These are phyloP conservation scores for Leguminivora glycinivorella DNA, from an alignment of 1,140 invertebrate species.

Conservation along the genomic window DNA sequence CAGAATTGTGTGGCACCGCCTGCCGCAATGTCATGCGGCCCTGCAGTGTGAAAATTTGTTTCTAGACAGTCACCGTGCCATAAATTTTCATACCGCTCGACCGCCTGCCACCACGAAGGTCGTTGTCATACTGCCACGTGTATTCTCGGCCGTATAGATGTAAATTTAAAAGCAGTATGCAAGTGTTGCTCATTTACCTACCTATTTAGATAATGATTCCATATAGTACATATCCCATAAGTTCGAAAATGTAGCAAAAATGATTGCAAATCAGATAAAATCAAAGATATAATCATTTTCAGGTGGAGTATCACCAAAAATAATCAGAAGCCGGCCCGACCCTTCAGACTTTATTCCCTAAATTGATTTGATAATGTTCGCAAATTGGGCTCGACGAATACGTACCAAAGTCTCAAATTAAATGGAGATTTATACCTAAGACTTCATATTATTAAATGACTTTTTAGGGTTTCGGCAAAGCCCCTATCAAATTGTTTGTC, in stretches of 20 bases:
- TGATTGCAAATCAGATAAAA: constrained; percentile 17
- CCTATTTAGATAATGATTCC: too few species aligned
- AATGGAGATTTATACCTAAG: constrained; percentile 28
- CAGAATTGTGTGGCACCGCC: too few species aligned
- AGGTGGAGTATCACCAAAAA: constrained; percentile 29
- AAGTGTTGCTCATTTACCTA: too few species aligned
- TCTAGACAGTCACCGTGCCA: too few species aligned
- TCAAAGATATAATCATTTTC: constrained; percentile 26
- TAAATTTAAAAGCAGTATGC: too few species aligned
- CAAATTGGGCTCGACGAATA: constrained; percentile 40
- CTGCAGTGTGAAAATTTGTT: too few species aligned
- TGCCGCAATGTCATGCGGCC: too few species aligned
- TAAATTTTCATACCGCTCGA: too few species aligned
- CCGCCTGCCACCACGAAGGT: too few species aligned
- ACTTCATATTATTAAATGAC: constrained; percentile 29
- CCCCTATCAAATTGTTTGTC: constrained; percentile 21
- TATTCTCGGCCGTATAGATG: too few species aligned
- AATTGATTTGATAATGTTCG: constrained; percentile 42
- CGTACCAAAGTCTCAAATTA: constrained; percentile 31
- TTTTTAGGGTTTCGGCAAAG: constrained; percentile 27
- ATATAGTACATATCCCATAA: background rate
- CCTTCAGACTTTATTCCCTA: constrained; percentile 34
- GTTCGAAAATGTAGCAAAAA: background rate
- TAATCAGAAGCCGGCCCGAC: constrained; percentile 36
- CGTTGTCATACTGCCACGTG: too few species aligned